Evolutionary conservation across 2,888 invertebrate genomes (phyloP).

Genomic region (Minunthozetes semirufus): DNA sequence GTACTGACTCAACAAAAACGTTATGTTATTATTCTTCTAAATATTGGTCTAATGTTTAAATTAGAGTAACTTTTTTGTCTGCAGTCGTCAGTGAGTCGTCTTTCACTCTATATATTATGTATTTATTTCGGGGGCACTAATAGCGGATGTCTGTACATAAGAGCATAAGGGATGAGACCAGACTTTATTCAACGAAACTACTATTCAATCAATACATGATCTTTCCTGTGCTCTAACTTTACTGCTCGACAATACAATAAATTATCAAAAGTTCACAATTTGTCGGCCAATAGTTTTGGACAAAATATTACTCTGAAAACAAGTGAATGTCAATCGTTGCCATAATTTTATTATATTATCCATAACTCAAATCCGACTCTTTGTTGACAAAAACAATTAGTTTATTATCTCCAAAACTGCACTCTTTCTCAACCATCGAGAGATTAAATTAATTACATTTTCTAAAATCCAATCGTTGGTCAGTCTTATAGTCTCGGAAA

Average conservation of each 20-base stretch:
- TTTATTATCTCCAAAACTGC: too few species aligned
- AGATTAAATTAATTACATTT: too few species aligned
- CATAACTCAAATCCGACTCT: neutral
- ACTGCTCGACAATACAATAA: conserved; percentile 7
- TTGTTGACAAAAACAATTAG: neutral
- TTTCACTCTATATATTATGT: neutral
- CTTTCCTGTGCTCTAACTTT: conserved; percentile 12
- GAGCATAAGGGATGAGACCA: neutral
- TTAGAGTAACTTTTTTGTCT: conserved; percentile 7
- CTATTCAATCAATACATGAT: conserved; percentile 1
- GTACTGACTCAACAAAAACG: neutral
- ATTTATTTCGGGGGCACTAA: conserved; percentile 20
- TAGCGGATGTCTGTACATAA: conserved; percentile 21
- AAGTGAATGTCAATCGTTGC: too few species aligned
- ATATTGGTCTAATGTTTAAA: conserved; percentile 25
- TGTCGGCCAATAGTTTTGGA: neutral
- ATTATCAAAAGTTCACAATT: conserved; percentile 12
- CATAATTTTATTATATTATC: neutral
- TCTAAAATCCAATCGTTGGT: too few species aligned
- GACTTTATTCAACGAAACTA: neutral
- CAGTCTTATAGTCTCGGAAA: too few species aligned
- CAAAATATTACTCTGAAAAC: neutral
- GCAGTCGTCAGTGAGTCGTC: neutral
- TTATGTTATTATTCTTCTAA: conserved; percentile 3
- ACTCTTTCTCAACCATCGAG: too few species aligned